Evolutionary conservation across 2,888 invertebrate species (phyloP).

Genomic region (Agrenia bidenticulata): DNA sequence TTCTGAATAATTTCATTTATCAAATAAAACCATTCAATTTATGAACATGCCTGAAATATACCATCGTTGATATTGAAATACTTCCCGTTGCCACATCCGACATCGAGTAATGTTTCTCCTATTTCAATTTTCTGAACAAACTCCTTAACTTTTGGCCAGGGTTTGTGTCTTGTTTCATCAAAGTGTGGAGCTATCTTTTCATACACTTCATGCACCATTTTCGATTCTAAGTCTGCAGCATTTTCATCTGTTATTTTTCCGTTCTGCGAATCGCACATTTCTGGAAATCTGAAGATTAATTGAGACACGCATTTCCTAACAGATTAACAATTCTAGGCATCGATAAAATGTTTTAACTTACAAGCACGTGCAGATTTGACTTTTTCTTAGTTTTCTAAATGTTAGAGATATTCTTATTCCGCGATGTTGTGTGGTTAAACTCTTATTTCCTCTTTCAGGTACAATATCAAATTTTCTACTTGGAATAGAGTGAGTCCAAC

Average conservation of each 20-base stretch:
- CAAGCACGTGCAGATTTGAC: conserved; percentile 65
- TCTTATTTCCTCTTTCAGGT: conserved; percentile 55
- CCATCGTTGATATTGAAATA: conserved; percentile 70
- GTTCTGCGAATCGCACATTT: conserved; percentile 68
- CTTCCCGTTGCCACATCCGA: conserved; percentile 99
- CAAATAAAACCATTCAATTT: conserved; percentile 4
- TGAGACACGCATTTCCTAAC: conserved; percentile 16
- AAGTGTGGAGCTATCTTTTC: conserved; percentile 93
- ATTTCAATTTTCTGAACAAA: conserved; percentile 70
- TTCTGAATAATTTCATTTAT: no score
- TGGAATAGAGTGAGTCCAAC: conserved; percentile 74
- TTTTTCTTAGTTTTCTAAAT: conserved; percentile 67
- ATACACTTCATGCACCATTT: conserved; percentile 84
- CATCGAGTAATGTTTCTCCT: conserved; percentile 78
- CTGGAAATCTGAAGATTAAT: conserved; percentile 57
- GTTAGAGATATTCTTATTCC: conserved; percentile 78
- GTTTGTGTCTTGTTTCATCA: conserved; percentile 87
- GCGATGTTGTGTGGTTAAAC: conserved; percentile 62
- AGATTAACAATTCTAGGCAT: conserved; percentile 6
- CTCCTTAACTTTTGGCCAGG: conserved; percentile 86
- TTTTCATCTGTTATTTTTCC: conserved; percentile 57
- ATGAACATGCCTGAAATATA: conserved; percentile 62
- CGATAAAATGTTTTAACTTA: no score
- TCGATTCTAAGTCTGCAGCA: conserved; percentile 69
- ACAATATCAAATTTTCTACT: conserved; percentile 47